Evolutionary conservation across 2,113 vertebrate species (phyloP), one percentile per base, ranked within the genome.

Genomic region (Tiliqua scincoides): DNA sequence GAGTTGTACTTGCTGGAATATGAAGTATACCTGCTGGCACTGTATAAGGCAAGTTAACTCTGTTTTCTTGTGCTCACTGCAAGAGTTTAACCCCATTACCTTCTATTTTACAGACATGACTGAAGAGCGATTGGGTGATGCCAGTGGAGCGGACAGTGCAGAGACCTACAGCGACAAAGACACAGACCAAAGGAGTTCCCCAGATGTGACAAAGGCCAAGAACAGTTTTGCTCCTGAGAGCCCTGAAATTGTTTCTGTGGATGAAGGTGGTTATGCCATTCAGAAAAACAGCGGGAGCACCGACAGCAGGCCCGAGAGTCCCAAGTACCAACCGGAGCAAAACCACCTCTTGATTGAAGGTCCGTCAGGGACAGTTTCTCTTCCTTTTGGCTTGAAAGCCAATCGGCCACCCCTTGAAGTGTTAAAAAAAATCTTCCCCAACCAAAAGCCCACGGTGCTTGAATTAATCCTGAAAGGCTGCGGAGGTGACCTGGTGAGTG

Each of bases 401-500:
- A 99, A 99, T 95, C 96, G 98, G 20, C 99, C 99, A 0, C 99
- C 99, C 0, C 96, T 99, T 35, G 99, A 99, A 75, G 98, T 99
- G 74, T 93, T 99, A 73, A 98, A 98, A 93, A 99, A 99, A 93
- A 99, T 99, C 87, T 99, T 99, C 92, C 99, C 99, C 17, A 95
- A 95, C 62, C 99, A 99, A 95, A 99, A 99, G 94, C 98, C 99
- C 0, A 90, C 99, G 0, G 99, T 99, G 3, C 97, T 99, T n/a
- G 99, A 99, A 93, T 90, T 99, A 84, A 99, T 99, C 91, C 96
- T 99, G 72, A 96, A 98, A 85, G 99, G 99, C 23, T 99, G 99
- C 0, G 98, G 99, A 0, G 99, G 98, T 23, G 99, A 99, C 89
- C 96, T 99, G 91, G 99, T 99, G 86, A 96, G 98, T 18, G 99